Base-by-base conservation (phyloP, 1,140 invertebrate genomes). In the Ganaspis sp. region DNA sequence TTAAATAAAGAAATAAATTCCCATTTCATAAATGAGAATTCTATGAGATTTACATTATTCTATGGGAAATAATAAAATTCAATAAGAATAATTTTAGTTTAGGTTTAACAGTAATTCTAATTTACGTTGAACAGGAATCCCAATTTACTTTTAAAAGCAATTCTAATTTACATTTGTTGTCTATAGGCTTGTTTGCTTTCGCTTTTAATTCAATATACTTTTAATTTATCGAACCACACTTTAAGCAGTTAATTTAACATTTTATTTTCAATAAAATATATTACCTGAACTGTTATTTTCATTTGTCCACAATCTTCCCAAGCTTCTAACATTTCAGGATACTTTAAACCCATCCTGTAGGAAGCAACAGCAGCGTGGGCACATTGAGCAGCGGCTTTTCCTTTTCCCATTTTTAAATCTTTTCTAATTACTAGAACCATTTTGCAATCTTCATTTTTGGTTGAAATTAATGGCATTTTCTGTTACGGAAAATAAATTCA, bases 371-470 rank as follows among this genome's bases (percentile, higher is more conserved):
- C 95, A 70, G 96, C 98, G 92, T 99, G 98, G 53, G 95, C 94
- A 92, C 97, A 98, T 89, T 98, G 98, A 4, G 97, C 96, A 37
- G 96, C 97, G 58, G 97, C 94, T 93, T 99, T 99, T 15, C 98
- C 98, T 93, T 97, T 98, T 19, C 95, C 94, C 97, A 99, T 99
- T 88, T 96, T 96, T 0, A 99, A 91, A 88, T 99, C 97, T 86
- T 94, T 97, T 86, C 97, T 92, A 2, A 98, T 95, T 23, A 98
- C 95, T 64, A 99, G 88, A 1, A 98, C 95, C 88, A 99, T 90
- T 92, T 97, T 98, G 76, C 93, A 94, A 84, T 95, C 93, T 34
- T 87, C 89, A 54, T 15, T 73, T 26, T 15, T 70, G 5, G 19
- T 75, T 37, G 53, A 64, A 73, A 17, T 8, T 26, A 11, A 1